Base-by-base conservation (phyloP, 2,113 vertebrate genomes). In the Hippocampus barbouri region DNA sequence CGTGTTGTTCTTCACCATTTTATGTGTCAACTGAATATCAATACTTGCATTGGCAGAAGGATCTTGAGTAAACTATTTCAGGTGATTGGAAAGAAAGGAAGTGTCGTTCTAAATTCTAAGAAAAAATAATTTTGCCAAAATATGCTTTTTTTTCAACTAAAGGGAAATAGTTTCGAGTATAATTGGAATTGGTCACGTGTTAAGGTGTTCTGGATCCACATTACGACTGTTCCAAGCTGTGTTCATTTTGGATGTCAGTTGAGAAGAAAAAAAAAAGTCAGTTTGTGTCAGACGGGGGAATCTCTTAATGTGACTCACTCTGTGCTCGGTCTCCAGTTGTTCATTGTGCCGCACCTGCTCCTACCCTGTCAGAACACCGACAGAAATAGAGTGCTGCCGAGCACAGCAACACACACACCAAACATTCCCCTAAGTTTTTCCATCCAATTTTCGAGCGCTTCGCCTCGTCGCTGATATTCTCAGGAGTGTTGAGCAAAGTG, bases 291-390 rank as follows among this genome's bases (percentile, higher is more conserved):
- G 27, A 34, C 47, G 69, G 21, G 18, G 66, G 25, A 40, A 16
- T 25, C 49, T 73, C 15, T 41, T 49, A 72, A 54, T 65, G 73
- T 43, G 72, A 66, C 47, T 76, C 75, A 53, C 72, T 81, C 74
- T 67, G 43, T 23, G 59, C 40, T 67, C 20, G 61, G 74, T 66
- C 69, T 69, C 72, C 81, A 88, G 82, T 84, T 86, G 84, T 74
- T 79, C 79, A 84, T 88, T 88, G 85, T 88, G 72, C 75, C 73
- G 79, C 90, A 91, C 84, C 89, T 91, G 88, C 79, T 87, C 73
- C 73, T 16, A 4, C 80, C 85, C 67, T 34, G 75, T 90, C 80
- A 85, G 76, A 78, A 77, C 75, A 20, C 54, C 53, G 84, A 83
- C 87, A 68, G 57, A 88, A 89, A 89, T 88, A 88, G 86, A 89